These are phyloP conservation scores for Araneus ventricosus DNA, from an alignment of 1,140 invertebrate genomes.

Conservation along the genomic window DNA sequence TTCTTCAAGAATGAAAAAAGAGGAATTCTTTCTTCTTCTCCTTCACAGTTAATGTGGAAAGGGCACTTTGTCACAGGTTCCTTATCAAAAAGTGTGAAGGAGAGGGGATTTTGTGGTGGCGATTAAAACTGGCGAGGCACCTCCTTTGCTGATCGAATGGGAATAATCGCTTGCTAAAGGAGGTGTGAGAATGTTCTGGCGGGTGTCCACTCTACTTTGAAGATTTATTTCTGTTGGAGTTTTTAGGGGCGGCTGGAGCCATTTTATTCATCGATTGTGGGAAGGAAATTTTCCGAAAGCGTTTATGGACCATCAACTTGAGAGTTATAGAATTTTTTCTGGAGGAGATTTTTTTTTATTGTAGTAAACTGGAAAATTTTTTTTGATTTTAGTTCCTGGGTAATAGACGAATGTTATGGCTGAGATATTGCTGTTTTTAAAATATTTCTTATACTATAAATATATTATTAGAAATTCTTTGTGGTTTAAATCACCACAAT, in stretches of 20 bases:
- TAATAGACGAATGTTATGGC: no score
- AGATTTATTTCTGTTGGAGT: neutral
- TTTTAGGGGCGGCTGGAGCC: neutral
- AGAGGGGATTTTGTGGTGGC: neutral
- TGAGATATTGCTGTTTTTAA: no score
- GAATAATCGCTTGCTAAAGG: neutral
- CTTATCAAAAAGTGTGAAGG: slow-evolving; percentile 23
- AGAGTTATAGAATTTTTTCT: neutral
- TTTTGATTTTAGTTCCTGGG: no score
- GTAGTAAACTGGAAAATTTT: no score
- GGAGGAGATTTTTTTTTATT: no score
- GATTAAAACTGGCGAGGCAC: slow-evolving; percentile 8
- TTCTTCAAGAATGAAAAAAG: neutral
- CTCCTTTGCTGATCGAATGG: neutral
- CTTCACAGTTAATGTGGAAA: neutral
- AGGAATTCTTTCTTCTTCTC: neutral
- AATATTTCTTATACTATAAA: no score
- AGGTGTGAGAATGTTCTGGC: neutral
- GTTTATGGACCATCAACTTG: slow-evolving; percentile 12
- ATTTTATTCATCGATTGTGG: neutral
- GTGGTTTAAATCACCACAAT: no score
- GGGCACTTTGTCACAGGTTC: slow-evolving; percentile 21
- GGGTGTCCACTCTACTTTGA: neutral
- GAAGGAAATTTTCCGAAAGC: neutral
- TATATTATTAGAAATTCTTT: no score